Evolutionary conservation across 2,797 vertebrate genomes (phyloP).

Genomic region (Xiphophorus birchmanni): DNA sequence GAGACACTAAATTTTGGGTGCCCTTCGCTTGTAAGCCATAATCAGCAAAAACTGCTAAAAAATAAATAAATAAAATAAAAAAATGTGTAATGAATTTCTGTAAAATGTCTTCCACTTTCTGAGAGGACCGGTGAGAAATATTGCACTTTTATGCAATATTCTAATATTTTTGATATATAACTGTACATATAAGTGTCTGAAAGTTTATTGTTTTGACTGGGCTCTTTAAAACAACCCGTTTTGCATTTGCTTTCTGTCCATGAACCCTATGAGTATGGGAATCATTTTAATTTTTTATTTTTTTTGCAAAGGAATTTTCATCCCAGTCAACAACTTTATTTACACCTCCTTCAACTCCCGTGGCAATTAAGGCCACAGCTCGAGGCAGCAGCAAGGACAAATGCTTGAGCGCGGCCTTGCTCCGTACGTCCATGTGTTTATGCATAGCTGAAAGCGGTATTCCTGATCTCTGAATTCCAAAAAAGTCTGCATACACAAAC

Average conservation of each 20-base stretch:
- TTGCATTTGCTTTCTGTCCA: not conserved
- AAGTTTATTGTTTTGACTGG: too few relatives aligned
- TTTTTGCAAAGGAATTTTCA: conserved; percentile 66
- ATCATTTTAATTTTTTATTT: conserved; percentile 17
- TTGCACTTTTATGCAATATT: not conserved
- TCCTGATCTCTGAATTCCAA: conserved; percentile 44
- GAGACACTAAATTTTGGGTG: too few relatives aligned
- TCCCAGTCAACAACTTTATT: conserved; percentile 77
- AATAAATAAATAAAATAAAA: too few relatives aligned
- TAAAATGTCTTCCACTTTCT: too few relatives aligned
- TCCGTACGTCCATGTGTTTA: conserved; percentile 20
- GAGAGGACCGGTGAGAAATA: too few relatives aligned
- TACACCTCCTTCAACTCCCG: conserved; percentile 72
- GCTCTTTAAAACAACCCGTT: not conserved
- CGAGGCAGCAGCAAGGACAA: conserved; percentile 61
- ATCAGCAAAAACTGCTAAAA: too few relatives aligned
- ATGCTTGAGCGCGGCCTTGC: conserved; percentile 38
- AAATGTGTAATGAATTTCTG: too few relatives aligned
- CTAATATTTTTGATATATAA: not conserved
- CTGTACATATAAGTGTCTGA: not conserved
- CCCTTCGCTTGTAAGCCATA: too few relatives aligned
- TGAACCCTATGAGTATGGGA: not conserved
- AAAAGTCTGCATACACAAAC: not conserved
- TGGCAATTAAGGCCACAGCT: conserved; percentile 63
- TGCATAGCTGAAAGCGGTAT: conserved; percentile 16